Conservation (phyloP, 2,888 invertebrate species). For the Metopia argyrocephala region DNA sequence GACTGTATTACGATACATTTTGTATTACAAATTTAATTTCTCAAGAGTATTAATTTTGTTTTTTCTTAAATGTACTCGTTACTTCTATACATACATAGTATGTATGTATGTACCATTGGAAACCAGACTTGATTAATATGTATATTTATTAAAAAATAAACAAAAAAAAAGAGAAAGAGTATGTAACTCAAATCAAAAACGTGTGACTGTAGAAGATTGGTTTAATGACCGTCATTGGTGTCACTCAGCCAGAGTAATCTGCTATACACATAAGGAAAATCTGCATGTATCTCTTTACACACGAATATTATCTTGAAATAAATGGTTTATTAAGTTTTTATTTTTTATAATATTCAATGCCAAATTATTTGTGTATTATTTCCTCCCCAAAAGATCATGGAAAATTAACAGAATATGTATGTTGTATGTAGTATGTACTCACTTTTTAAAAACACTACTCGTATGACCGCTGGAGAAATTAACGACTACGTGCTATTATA, state of each 20-base stretch:
- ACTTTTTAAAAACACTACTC: background rate
- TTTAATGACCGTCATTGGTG: conserved; percentile 61
- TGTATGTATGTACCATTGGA: too few relatives aligned
- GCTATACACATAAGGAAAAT: background rate
- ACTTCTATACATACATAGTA: too few relatives aligned
- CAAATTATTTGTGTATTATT: too few relatives aligned
- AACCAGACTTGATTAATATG: too few relatives aligned
- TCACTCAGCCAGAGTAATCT: conserved; percentile 2
- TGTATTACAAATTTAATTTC: too few relatives aligned
- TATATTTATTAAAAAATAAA: too few relatives aligned
- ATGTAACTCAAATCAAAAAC: background rate
- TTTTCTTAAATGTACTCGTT: too few relatives aligned
- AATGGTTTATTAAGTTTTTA: background rate
- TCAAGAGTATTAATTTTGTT: too few relatives aligned
- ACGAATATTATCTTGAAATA: background rate
- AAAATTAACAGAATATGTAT: background rate
- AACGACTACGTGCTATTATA: conserved; percentile 48
- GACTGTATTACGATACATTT: too few relatives aligned
- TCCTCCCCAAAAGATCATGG: conserved; percentile 24
- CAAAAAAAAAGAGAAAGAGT: too few relatives aligned
- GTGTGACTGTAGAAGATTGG: background rate
- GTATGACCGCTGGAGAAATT: background rate
- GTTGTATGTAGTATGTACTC: background rate
- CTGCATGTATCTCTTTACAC: background rate
- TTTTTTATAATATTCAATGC: background rate